These are phyloP conservation scores for Sinelater perroti DNA, from an alignment of 2,888 invertebrate genomes.

Conservation along the genomic window DNA sequence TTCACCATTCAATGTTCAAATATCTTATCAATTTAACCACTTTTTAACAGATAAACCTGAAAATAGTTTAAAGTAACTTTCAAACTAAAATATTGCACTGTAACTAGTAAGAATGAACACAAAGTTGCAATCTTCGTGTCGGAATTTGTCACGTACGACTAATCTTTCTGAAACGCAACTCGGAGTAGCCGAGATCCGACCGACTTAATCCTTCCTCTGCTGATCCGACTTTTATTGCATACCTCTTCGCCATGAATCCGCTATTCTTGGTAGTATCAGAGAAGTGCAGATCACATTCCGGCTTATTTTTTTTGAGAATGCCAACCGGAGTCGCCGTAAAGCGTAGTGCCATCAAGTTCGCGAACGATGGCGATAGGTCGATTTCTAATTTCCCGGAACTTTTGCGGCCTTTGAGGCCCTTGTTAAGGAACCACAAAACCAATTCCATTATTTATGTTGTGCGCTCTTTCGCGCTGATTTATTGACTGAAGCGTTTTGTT, in stretches of 20 bases:
- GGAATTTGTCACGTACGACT: background rate
- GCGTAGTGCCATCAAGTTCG: too few species aligned
- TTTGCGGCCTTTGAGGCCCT: slow-evolving; percentile 3
- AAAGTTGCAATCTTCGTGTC: too few species aligned
- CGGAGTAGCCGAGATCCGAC: background rate
- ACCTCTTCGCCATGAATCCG: background rate
- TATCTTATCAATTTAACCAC: too few species aligned
- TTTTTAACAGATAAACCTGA: too few species aligned
- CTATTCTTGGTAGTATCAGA: too few species aligned
- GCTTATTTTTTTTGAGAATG: too few species aligned
- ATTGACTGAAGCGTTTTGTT: slow-evolving; percentile 14
- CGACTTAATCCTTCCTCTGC: background rate
- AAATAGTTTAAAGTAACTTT: too few species aligned
- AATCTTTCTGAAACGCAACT: background rate
- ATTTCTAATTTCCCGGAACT: slow-evolving; percentile 11
- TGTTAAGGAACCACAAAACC: slow-evolving; percentile 7
- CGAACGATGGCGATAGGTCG: background rate
- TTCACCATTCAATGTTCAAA: too few species aligned
- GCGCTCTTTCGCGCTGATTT: slow-evolving; percentile 2
- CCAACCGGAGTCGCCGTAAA: too few species aligned
- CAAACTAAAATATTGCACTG: too few species aligned
- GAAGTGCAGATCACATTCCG: too few species aligned
- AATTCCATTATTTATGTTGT: slow-evolving; percentile 18
- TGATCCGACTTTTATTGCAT: slow-evolving; percentile 3
- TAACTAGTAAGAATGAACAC: too few species aligned